phyloP scores from a whole-genome alignment of 2,797 vertebrate genomes.

The Ctenosaura bakeri region DNA sequence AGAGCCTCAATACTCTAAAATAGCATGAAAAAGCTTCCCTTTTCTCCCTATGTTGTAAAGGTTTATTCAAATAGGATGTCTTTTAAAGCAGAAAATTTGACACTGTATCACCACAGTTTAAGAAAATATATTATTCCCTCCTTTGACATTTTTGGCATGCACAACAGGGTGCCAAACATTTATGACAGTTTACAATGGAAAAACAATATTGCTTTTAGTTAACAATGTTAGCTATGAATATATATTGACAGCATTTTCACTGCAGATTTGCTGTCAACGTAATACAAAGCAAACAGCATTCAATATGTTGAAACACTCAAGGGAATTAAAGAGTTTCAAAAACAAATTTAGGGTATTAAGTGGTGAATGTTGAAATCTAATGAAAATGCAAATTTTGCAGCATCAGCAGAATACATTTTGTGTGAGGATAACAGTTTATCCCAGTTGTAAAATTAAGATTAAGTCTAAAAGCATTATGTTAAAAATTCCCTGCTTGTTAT shows the following conservation, averaged over 20 bases:
- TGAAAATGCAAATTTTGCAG: constrained; percentile 84
- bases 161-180: constrained; percentile 81
- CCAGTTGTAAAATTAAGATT: constrained; percentile 79
- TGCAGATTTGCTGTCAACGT: constrained; percentile 83
- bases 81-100: constrained; percentile 73
- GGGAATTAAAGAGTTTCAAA: constrained; percentile 83
- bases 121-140: constrained; percentile 69
- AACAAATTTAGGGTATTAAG: constrained; percentile 85
- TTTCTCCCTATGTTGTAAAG: constrained; percentile 53
- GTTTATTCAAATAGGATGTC: constrained; percentile 56
- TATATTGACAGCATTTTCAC: constrained; percentile 85
- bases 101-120: constrained; percentile 65
- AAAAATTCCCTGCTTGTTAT: constrained; percentile 56
- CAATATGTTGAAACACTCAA: constrained; percentile 80
- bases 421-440: constrained; percentile 71
- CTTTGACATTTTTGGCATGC: constrained; percentile 79
- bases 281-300: constrained; percentile 84
- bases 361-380: constrained; percentile 83
- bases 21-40: constrained; percentile 52
- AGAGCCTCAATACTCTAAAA: constrained; percentile 57
- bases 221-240: constrained; percentile 88
- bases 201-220: constrained; percentile 89
- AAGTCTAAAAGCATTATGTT: constrained; percentile 68
- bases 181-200: constrained; percentile 85
- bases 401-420: constrained; percentile 65